Evolutionary conservation across 2,888 invertebrate genomes (phyloP).

Genomic region (Heliconius sara): DNA sequence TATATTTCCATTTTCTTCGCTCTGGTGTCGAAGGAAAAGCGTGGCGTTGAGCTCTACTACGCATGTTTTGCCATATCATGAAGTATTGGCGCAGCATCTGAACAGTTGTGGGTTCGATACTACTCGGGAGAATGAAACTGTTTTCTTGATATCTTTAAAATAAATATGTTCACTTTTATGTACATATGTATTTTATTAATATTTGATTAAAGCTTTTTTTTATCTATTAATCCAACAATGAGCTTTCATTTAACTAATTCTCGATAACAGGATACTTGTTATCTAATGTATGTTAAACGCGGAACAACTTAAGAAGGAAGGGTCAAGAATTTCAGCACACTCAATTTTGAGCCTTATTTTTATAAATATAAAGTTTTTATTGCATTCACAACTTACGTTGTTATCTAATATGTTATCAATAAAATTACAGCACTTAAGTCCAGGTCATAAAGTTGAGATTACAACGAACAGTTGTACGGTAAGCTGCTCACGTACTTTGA

Average conservation of each 20-base stretch:
- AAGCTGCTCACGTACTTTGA: constrained; percentile 39
- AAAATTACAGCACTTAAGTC: constrained; percentile 24
- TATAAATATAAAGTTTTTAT: background rate
- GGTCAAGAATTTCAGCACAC: constrained; percentile 26
- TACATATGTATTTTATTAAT: background rate
- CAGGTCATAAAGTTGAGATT: constrained; percentile 14
- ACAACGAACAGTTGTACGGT: background rate
- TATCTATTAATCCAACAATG: background rate
- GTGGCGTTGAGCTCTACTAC: too few species aligned
- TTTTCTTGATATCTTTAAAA: too few species aligned
- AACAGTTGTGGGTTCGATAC: too few species aligned
- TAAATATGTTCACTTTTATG: too few species aligned
- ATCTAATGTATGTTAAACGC: constrained; percentile 39
- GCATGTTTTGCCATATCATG: too few species aligned
- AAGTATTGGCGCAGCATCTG: too few species aligned
- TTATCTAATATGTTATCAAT: background rate
- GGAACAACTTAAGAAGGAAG: constrained; percentile 32
- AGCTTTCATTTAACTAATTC: constrained; percentile 32
- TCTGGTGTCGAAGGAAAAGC: too few species aligned
- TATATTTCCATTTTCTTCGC: too few species aligned
- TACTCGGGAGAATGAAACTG: too few species aligned
- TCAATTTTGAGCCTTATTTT: constrained; percentile 31
- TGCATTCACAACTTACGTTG: background rate
- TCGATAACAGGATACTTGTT: constrained; percentile 37
- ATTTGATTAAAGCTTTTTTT: background rate